Evolutionary conservation across 2,888 invertebrate genomes (phyloP).

Genomic region (Melipona bicolor): DNA sequence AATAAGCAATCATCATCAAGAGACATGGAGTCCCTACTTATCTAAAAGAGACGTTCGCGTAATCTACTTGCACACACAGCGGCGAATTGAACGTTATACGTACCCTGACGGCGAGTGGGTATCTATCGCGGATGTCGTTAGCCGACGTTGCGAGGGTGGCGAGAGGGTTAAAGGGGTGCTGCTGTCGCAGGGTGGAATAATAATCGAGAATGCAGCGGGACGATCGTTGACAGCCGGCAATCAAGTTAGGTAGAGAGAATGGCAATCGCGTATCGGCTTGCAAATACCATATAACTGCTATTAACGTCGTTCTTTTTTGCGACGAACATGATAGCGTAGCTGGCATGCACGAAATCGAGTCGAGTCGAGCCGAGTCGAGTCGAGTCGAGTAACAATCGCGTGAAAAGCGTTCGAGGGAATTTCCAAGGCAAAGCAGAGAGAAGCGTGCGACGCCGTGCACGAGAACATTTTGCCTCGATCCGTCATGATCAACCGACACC

Average conservation of each 20-base stretch:
- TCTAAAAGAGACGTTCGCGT: constrained; percentile 16
- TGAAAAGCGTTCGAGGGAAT: constrained; percentile 63
- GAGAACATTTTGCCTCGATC: constrained; percentile 69
- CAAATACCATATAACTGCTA: constrained; percentile 52
- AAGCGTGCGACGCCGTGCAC: constrained; percentile 53
- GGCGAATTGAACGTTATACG: constrained; percentile 34
- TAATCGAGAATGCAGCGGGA: constrained; percentile 52
- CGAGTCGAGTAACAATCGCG: constrained; percentile 43
- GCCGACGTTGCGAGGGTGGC: constrained; percentile 37
- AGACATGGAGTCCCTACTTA: constrained; percentile 32
- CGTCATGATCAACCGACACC: constrained; percentile 82
- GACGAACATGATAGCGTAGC: constrained; percentile 44
- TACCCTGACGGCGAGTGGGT: constrained; percentile 29
- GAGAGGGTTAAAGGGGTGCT: background rate
- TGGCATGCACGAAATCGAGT: constrained; percentile 42
- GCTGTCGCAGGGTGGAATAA: constrained; percentile 55
- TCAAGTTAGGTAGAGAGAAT: constrained; percentile 57
- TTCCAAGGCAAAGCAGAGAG: constrained; percentile 66
- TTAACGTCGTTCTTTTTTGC: constrained; percentile 54
- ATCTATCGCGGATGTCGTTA: constrained; percentile 64
- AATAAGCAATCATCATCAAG: constrained; percentile 24
- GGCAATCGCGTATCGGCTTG: constrained; percentile 55
- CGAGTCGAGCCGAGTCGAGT: no score
- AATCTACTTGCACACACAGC: constrained; percentile 30
- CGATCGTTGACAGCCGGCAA: constrained; percentile 70